Percentiles rank a stretch among this genome's conserved stretches.
Conservation (phyloP, 2,113 vertebrate species). For the Loxodonta africana region DNA sequence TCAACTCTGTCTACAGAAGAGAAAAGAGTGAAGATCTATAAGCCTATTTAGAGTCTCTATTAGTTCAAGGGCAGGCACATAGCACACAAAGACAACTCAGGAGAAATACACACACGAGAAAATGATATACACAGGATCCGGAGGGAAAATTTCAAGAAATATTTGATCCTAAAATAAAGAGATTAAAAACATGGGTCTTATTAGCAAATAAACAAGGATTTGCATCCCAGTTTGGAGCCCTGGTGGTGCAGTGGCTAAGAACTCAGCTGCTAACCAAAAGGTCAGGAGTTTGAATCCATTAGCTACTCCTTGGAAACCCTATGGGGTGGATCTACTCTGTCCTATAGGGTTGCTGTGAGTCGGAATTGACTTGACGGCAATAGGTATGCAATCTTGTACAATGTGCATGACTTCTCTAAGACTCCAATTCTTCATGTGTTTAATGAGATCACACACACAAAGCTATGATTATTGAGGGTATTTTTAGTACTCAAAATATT, state of each 20-base stretch:
- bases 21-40: not conserved
- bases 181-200: not conserved
- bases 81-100: not conserved
- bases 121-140: not conserved
- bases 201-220: not conserved
- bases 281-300: no score
- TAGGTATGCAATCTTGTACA: not conserved
- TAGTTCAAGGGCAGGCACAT: not conserved
- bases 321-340: no score
- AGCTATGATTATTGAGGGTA: not conserved
- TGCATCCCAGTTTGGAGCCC: not conserved
- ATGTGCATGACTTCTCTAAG: no score
- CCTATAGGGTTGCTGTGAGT: no score
- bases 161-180: not conserved
- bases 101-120: not conserved
- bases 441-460: not conserved
- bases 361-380: no score
- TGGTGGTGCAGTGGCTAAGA: no score
- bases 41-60: not conserved
- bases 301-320: no score
- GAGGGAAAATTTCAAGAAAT: constrained; percentile 29
- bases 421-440: not conserved
- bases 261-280: no score
- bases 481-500: not conserved
- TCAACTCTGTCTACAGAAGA: not conserved